Percentiles rank a stretch among this genome's conserved stretches.
phyloP scores from a whole-genome alignment of 2,113 vertebrate species.

The Proterorhinus semilunaris region DNA sequence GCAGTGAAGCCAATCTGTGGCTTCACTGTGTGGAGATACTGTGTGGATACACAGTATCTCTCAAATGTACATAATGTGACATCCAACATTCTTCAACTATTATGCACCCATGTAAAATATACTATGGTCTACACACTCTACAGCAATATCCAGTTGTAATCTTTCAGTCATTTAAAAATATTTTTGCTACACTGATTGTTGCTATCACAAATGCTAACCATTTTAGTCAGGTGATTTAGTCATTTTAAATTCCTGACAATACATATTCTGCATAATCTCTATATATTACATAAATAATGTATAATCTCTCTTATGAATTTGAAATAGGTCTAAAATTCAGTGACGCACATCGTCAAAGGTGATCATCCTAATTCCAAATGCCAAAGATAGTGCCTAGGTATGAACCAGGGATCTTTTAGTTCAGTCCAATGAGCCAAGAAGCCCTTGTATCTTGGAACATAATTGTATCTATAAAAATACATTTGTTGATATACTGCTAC shows the following conservation, averaged over 20 bases:
- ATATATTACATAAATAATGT: background rate
- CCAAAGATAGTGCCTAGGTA: background rate
- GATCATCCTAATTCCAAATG: background rate
- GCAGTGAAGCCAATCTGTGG: background rate
- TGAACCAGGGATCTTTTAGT: background rate
- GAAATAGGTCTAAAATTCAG: background rate
- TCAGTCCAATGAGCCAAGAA: background rate
- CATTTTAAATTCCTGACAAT: conserved; percentile 2
- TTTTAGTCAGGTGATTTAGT: conserved; percentile 41
- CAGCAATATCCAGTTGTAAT: conserved; percentile 3
- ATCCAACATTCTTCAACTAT: conserved; percentile 17
- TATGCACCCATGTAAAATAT: conserved; percentile 7
- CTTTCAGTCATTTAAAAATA: background rate
- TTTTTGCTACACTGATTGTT: conserved; percentile 49
- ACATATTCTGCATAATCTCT: background rate
- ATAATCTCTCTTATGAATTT: background rate
- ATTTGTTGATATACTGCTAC: conserved; percentile 5
- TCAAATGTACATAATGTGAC: background rate
- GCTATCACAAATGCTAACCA: conserved; percentile 55
- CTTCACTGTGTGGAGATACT: no score
- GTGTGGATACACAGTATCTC: background rate
- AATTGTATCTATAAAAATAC: conserved; percentile 5
- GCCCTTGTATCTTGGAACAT: conserved; percentile 3
- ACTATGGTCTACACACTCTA: conserved; percentile 12
- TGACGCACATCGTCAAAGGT: no score